phyloP scores from a whole-genome alignment of 2,113 vertebrate species.

The Martes martes region DNA sequence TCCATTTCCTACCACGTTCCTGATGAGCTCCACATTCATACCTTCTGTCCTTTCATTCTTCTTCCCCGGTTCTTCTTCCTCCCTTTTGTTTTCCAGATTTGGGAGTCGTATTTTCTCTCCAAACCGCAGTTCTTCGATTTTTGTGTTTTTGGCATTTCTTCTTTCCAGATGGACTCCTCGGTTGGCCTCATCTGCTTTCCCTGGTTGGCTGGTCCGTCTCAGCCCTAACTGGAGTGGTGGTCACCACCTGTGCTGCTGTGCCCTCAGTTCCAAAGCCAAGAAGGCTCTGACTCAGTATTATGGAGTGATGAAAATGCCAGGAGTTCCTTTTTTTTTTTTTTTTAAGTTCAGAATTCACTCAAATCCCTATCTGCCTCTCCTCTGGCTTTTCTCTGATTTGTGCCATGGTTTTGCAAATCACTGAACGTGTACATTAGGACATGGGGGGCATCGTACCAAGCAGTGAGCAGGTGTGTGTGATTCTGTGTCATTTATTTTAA shows the following conservation, averaged over 20 bases:
- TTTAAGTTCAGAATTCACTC: not conserved
- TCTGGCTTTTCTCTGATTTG: not conserved
- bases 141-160: not conserved
- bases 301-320: not conserved
- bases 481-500: not conserved
- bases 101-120: not conserved
- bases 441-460: not conserved
- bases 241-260: not conserved
- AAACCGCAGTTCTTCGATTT: not conserved
- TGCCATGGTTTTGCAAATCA: not conserved
- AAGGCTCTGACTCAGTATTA: not conserved
- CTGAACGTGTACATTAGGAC: not conserved
- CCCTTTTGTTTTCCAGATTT: not conserved
- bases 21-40: not conserved
- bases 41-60: not conserved
- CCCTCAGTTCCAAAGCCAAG: not conserved
- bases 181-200: not conserved
- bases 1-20: fast-evolving
- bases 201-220: not conserved
- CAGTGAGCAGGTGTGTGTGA: not conserved
- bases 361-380: not conserved
- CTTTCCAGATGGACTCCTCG: not conserved
- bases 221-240: not conserved
- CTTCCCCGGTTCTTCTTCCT: not conserved
- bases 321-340: not conserved